Evolutionary conservation across 1,140 invertebrate species (phyloP).

Genomic region (Leptinotarsa defecta): DNA sequence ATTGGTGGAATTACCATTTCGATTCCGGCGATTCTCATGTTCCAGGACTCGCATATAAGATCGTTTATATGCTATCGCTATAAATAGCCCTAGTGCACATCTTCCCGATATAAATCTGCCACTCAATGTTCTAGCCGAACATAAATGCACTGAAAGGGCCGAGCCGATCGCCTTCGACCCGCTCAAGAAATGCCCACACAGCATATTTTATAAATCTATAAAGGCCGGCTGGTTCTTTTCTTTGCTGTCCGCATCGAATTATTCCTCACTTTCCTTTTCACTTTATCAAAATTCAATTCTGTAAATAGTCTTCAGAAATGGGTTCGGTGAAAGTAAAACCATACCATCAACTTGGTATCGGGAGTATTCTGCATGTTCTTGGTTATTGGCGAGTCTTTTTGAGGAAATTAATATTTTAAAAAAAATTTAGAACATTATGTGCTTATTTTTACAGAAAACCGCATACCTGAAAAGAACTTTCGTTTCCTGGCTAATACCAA

Average conservation of each 20-base stretch:
- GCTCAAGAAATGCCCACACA: constrained; percentile 29
- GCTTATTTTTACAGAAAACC: too few relatives aligned
- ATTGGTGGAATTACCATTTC: neutral
- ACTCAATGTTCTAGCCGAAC: constrained; percentile 22
- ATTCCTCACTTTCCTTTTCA: constrained; percentile 27
- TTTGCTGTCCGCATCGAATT: constrained; percentile 21
- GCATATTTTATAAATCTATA: constrained; percentile 34
- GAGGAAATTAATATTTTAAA: too few relatives aligned
- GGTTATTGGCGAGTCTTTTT: too few relatives aligned
- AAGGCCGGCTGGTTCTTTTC: constrained; percentile 19
- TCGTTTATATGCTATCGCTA: constrained; percentile 6
- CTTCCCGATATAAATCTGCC: constrained; percentile 19
- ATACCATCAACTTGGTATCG: too few relatives aligned
- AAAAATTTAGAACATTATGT: too few relatives aligned
- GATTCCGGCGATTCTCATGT: constrained; percentile 5
- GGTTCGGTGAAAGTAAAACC: too few relatives aligned
- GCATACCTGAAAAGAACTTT: too few relatives aligned
- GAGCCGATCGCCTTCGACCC: constrained; percentile 18
- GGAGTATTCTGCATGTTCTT: too few relatives aligned
- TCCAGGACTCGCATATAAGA: neutral
- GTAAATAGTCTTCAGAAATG: neutral
- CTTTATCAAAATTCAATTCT: constrained; percentile 25
- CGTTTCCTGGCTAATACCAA: too few relatives aligned
- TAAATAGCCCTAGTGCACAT: constrained; percentile 15
- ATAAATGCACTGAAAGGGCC: constrained; percentile 28